Conservation (phyloP, 1,140 invertebrate genomes). For the Prorops nasuta region DNA sequence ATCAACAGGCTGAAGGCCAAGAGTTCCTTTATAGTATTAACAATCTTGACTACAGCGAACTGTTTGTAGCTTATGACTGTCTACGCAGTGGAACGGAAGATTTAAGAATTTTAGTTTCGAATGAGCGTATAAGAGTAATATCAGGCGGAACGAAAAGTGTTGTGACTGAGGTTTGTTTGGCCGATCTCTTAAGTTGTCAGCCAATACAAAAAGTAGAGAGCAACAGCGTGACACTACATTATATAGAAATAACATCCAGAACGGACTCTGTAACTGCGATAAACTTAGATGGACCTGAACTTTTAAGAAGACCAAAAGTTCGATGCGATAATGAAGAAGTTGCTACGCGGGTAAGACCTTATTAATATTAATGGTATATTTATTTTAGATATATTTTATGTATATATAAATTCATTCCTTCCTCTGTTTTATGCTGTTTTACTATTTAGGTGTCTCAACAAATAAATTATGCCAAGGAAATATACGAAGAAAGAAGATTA, state of each 20-base stretch:
- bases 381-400: background rate
- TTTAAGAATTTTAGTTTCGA: constrained; percentile 72
- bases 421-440: background rate
- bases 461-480: constrained; percentile 83
- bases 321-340: constrained; percentile 77
- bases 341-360: constrained; percentile 70
- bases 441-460: constrained; percentile 63
- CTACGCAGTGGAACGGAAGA: constrained; percentile 72
- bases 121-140: constrained; percentile 49
- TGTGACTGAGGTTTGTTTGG: constrained; percentile 49
- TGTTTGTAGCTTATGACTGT: constrained; percentile 81
- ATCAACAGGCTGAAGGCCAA: constrained; percentile 78
- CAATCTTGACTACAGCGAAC: constrained; percentile 72
- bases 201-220: constrained; percentile 56
- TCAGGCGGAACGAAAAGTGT: constrained; percentile 51
- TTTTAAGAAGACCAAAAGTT: constrained; percentile 72
- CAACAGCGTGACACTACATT: constrained; percentile 60
- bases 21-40: constrained; percentile 82
- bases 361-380: background rate
- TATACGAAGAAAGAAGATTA: constrained; percentile 73
- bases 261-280: constrained; percentile 54
- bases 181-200: constrained; percentile 63
- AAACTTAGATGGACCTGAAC: constrained; percentile 53
- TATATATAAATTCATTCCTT: constrained; percentile 1
- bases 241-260: constrained; percentile 76